phyloP scores from a whole-genome alignment of 2,797 vertebrate genomes.

The Xerus rutilus region DNA sequence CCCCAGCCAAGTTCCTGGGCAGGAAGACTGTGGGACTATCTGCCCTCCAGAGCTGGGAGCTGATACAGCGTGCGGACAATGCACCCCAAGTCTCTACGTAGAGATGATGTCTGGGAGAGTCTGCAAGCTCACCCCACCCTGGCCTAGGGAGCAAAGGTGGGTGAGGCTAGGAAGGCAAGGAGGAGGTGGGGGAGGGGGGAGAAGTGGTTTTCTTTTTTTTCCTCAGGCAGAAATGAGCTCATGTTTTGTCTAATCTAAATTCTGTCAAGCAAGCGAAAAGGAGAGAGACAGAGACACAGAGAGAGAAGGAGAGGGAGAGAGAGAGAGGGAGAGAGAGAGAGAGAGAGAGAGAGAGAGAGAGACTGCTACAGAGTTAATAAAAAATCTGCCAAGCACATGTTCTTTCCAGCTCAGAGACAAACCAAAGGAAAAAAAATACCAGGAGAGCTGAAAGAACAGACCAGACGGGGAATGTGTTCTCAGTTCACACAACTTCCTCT shows the following conservation, averaged over 20 bases:
- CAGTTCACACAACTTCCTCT: constrained; percentile 71
- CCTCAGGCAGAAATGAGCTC: constrained; percentile 88
- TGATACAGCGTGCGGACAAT: not conserved
- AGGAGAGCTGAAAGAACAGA: constrained; percentile 74
- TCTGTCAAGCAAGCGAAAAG: constrained; percentile 90
- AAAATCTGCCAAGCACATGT: constrained; percentile 90
- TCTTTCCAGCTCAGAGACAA: constrained; percentile 83
- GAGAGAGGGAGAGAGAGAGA: constrained; percentile 65
- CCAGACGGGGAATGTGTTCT: constrained; percentile 63
- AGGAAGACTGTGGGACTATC: not conserved
- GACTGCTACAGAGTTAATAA: constrained; percentile 83
- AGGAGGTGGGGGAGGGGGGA: constrained; percentile 27
- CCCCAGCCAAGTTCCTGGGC: not conserved
- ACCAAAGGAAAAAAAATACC: constrained; percentile 66
- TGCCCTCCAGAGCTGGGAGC: not conserved
- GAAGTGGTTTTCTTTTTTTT: constrained; percentile 74
- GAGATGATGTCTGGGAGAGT: not conserved
- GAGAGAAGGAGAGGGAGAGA: constrained; percentile 17
- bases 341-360: not conserved
- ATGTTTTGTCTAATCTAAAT: constrained; percentile 92
- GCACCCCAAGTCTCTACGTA: not conserved
- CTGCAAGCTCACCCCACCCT: not conserved
- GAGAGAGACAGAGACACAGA: constrained; percentile 73
- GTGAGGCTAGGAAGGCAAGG: not conserved
- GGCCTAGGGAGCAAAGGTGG: constrained; percentile 25